phyloP scores from a whole-genome alignment of 2,797 vertebrate genomes.

The Threskiornis aethiopicus region DNA sequence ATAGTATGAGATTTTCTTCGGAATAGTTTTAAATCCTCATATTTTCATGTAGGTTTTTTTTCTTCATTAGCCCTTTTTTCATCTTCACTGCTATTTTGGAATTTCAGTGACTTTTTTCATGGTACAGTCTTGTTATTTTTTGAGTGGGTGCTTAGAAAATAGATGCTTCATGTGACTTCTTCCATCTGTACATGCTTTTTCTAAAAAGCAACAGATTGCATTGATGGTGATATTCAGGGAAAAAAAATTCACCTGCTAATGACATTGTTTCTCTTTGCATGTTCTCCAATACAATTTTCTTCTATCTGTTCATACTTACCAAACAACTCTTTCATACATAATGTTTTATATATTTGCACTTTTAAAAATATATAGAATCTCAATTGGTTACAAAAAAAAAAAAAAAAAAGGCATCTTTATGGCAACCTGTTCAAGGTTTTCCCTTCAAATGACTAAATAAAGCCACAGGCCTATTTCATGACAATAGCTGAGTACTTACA shows the following conservation, averaged over 20 bases:
- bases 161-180: slow-evolving; percentile 21
- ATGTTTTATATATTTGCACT: neutral
- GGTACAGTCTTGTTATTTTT: neutral
- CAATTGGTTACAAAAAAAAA: neutral
- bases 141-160: slow-evolving; percentile 2
- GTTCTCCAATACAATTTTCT: neutral
- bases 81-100: neutral
- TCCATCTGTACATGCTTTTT: slow-evolving; percentile 34
- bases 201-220: slow-evolving; percentile 21
- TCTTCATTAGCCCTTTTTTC: neutral
- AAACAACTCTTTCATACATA: neutral
- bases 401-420: neutral
- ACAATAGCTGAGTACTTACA: neutral
- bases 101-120: neutral
- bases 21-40: neutral
- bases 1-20: neutral
- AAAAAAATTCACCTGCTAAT: neutral
- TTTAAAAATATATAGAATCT: neutral
- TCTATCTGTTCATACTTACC: neutral
- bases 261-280: neutral
- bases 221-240: neutral
- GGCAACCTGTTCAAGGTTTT: neutral
- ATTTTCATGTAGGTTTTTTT: neutral
- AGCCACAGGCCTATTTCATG: neutral
- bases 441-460: neutral